A percentile compares a stretch with the other conserved stretches of the same genome.
Conservation (phyloP, 1,140 invertebrate genomes). For the Coptotermes formosanus region DNA sequence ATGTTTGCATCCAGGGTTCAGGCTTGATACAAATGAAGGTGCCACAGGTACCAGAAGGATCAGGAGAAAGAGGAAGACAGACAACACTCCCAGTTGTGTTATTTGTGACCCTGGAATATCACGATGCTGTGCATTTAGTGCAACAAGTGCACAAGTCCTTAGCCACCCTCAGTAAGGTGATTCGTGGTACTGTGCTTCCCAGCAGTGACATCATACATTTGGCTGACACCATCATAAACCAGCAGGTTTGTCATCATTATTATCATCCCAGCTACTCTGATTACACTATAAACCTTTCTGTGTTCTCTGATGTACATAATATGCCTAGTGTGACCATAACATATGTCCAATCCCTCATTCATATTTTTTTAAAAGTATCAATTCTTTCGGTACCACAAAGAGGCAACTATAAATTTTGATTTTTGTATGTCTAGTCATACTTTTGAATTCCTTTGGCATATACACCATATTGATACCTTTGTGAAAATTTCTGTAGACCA, state of each 20-base stretch:
- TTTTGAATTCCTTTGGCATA: no score
- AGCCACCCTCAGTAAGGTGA: conserved; percentile 60
- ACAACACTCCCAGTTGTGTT: conserved; percentile 48
- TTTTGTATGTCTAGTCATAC: no score
- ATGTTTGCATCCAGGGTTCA: conserved; percentile 15
- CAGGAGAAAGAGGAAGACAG: background rate
- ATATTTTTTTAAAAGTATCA: no score
- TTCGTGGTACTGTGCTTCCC: conserved; percentile 56
- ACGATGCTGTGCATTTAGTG: conserved; percentile 50
- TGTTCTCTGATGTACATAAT: no score
- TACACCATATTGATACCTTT: no score
- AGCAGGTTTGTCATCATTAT: conserved; percentile 50
- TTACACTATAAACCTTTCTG: conserved; percentile 7
- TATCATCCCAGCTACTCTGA: background rate
- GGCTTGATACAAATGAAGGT: conserved; percentile 27
- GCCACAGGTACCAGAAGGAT: background rate
- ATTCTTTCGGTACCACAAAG: no score
- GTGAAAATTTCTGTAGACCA: no score
- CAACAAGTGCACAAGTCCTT: conserved; percentile 58
- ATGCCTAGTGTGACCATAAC: no score
- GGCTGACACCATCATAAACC: conserved; percentile 56
- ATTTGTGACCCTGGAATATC: conserved; percentile 58
- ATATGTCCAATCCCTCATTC: no score
- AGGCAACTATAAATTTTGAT: no score
- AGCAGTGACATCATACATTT: conserved; percentile 53